A percentile compares a stretch with the other conserved stretches of the same genome.
Evolutionary conservation across 2,888 invertebrate species (phyloP).

Genomic region (Clusia tigrina): DNA sequence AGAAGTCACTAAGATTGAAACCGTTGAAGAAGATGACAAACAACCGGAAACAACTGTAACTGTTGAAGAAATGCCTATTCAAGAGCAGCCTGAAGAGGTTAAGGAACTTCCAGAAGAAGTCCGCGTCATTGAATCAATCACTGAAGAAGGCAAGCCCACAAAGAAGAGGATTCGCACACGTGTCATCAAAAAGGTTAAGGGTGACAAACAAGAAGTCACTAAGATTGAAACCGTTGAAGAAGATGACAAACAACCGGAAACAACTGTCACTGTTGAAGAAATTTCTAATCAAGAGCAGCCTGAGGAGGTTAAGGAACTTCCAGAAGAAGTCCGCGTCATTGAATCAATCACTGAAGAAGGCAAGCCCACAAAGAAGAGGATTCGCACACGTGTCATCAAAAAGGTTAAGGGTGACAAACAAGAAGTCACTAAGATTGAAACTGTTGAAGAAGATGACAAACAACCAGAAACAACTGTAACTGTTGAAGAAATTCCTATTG

Average conservation of each 20-base stretch:
- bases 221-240: conserved; percentile 48
- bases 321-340: conserved; percentile 42
- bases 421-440: conserved; percentile 48
- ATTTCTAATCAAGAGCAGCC: conserved; percentile 32
- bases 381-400: conserved; percentile 45
- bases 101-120: conserved; percentile 42
- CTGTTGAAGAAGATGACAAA: conserved; percentile 45
- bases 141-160: conserved; percentile 41
- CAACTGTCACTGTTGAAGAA: conserved; percentile 43
- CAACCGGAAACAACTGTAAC: conserved; percentile 27
- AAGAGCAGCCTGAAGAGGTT: conserved; percentile 33
- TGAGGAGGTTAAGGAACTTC: conserved; percentile 38
- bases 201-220: conserved; percentile 46
- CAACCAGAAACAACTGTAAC: conserved; percentile 41
- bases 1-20: conserved; percentile 31
- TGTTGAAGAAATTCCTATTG: conserved; percentile 35
- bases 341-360: conserved; percentile 43
- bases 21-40: conserved; percentile 30
- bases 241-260: conserved; percentile 42
- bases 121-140: conserved; percentile 36
- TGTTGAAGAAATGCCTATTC: conserved; percentile 27
- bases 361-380: conserved; percentile 38
- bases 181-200: conserved; percentile 45
- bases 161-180: conserved; percentile 46
- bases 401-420: conserved; percentile 46